These are phyloP conservation scores for Limnephilus rhombicus DNA, from an alignment of 2,888 invertebrate species.

Conservation along the genomic window DNA sequence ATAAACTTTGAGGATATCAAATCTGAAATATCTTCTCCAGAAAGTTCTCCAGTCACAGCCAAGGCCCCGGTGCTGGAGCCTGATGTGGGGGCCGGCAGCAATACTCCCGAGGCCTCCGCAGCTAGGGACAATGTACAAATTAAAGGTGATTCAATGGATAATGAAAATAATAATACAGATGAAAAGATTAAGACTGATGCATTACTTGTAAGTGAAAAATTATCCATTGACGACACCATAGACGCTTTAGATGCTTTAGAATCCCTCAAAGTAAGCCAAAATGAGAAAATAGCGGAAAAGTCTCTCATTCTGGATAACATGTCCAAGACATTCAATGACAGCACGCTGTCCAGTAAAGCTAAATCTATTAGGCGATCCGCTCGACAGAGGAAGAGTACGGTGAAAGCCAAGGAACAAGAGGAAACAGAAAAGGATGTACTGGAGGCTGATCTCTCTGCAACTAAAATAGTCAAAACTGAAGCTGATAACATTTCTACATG, in stretches of 20 bases:
- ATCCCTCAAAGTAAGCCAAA: constrained; percentile 69
- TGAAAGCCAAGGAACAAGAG: constrained; percentile 68
- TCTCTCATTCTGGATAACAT: constrained; percentile 77
- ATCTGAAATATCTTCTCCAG: constrained; percentile 44
- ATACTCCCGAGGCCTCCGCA: background rate
- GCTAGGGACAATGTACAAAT: constrained; percentile 55
- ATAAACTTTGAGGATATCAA: constrained; percentile 44
- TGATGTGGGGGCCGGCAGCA: background rate
- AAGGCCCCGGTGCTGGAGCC: background rate
- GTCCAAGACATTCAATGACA: constrained; percentile 78
- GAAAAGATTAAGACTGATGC: constrained; percentile 59
- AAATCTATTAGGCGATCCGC: constrained; percentile 73
- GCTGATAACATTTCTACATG: constrained; percentile 41
- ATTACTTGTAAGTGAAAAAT: constrained; percentile 51
- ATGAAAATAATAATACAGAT: constrained; percentile 64
- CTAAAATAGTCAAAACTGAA: constrained; percentile 53
- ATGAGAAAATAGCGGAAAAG: constrained; percentile 78
- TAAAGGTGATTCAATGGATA: constrained; percentile 58
- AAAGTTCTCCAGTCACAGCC: constrained; percentile 22
- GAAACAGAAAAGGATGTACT: constrained; percentile 62
- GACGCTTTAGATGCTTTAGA: constrained; percentile 72
- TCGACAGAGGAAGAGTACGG: constrained; percentile 74
- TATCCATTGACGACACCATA: constrained; percentile 66
- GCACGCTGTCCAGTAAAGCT: constrained; percentile 72
- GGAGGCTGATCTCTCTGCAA: constrained; percentile 43